phyloP scores from a whole-genome alignment of 2,888 invertebrate species.

The Acanthosepion pharaonis region DNA sequence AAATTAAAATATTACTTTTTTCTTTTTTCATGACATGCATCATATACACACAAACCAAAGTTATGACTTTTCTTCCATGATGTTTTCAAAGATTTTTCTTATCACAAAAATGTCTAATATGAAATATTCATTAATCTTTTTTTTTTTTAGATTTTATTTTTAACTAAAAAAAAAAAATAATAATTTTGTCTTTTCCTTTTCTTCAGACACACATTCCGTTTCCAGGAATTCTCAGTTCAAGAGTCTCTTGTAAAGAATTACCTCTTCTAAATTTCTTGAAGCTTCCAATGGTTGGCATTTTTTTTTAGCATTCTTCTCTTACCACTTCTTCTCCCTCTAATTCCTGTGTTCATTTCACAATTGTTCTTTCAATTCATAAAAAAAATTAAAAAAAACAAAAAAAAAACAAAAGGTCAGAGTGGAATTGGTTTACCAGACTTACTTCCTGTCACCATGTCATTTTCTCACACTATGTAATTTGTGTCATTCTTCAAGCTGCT shows the following conservation, averaged over 20 bases:
- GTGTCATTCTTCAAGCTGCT: background rate
- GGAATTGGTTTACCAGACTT: background rate
- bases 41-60: no score
- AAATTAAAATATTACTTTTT: no score
- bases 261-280: background rate
- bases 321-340: background rate
- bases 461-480: background rate
- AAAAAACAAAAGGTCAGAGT: background rate
- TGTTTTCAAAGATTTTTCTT: no score
- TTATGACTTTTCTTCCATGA: no score
- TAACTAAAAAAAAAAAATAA: no score
- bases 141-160: no score
- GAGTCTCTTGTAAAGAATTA: background rate
- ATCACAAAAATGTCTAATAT: no score
- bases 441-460: constrained; percentile 3
- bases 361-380: background rate
- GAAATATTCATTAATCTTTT: no score
- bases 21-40: no score
- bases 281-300: background rate
- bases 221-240: background rate
- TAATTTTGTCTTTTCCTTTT: no score
- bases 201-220: background rate
- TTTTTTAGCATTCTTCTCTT: background rate
- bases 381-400: background rate
- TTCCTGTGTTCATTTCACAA: background rate